phyloP scores from a whole-genome alignment of 1,140 invertebrate genomes.

The Pseudomyrmex dendroicus region DNA sequence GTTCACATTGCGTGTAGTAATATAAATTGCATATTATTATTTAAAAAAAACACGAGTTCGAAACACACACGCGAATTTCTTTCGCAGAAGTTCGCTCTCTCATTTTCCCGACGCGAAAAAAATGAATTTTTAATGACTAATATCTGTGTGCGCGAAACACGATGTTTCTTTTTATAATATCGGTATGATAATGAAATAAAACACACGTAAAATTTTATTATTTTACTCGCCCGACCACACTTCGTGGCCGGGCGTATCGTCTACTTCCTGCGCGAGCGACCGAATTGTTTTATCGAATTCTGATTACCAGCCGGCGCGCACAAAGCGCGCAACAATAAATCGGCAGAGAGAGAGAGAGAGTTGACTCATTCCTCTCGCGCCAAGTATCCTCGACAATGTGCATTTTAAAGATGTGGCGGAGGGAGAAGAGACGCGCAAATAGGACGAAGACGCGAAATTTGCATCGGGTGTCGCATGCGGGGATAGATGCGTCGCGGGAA shows the following conservation, averaged over 20 bases:
- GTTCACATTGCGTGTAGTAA: not conserved
- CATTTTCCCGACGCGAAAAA: no score
- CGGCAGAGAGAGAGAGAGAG: no score
- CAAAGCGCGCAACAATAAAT: slow-evolving; percentile 7
- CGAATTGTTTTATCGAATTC: not conserved
- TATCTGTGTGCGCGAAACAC: no score
- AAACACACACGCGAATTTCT: no score
- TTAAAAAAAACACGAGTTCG: not conserved
- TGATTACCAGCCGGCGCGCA: not conserved
- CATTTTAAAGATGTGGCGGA: not conserved
- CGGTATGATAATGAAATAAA: no score
- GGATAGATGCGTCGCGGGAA: slow-evolving; percentile 15
- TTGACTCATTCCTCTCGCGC: not conserved
- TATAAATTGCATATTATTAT: slow-evolving; percentile 32
- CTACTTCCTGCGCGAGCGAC: not conserved
- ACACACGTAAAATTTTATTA: not conserved
- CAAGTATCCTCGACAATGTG: not conserved
- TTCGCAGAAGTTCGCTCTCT: not conserved
- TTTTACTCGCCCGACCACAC: not conserved
- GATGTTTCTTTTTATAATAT: no score
- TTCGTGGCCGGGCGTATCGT: not conserved
- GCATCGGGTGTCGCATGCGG: no score
- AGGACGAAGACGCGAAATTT: slow-evolving; percentile 29
- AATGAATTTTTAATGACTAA: not conserved
- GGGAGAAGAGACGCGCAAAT: not conserved